phyloP scores from a whole-genome alignment of 2,113 vertebrate species.

The Pterocles gutturalis region DNA sequence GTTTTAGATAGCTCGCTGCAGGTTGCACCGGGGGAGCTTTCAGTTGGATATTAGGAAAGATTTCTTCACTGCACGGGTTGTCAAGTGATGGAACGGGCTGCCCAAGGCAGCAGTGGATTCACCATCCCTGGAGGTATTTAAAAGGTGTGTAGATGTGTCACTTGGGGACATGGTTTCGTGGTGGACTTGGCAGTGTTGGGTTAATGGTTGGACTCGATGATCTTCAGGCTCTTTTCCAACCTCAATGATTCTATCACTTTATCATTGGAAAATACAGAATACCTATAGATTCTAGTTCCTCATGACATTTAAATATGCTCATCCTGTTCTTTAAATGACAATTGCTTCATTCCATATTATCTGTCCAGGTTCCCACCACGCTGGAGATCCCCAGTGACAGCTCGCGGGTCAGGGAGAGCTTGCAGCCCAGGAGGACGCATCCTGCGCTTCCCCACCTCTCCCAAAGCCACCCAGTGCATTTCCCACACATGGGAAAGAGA shows the following conservation, averaged over 20 bases:
- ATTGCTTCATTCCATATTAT: background rate
- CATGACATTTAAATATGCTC: rapidly evolving
- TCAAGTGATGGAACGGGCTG: no score
- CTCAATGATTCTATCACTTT: no score
- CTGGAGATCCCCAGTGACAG: background rate
- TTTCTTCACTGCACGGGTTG: no score
- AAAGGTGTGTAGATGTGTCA: no score
- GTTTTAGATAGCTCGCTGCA: background rate
- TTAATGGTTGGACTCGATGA: no score
- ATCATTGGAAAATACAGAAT: background rate
- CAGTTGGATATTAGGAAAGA: no score
- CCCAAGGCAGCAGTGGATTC: no score
- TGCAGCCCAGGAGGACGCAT: background rate
- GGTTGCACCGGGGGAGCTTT: no score
- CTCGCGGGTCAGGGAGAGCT: background rate
- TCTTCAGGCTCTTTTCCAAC: no score
- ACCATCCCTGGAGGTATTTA: no score
- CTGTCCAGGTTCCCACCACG: rapidly evolving
- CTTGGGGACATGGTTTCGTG: no score
- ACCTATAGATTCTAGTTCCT: rapidly evolving
- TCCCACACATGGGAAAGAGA: background rate
- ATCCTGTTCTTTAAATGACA: rapidly evolving
- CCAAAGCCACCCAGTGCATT: background rate
- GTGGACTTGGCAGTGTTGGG: no score
- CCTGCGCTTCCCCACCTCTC: background rate